These are phyloP conservation scores for Thomomys bottae DNA, from an alignment of 2,113 vertebrate species.

Conservation along the genomic window DNA sequence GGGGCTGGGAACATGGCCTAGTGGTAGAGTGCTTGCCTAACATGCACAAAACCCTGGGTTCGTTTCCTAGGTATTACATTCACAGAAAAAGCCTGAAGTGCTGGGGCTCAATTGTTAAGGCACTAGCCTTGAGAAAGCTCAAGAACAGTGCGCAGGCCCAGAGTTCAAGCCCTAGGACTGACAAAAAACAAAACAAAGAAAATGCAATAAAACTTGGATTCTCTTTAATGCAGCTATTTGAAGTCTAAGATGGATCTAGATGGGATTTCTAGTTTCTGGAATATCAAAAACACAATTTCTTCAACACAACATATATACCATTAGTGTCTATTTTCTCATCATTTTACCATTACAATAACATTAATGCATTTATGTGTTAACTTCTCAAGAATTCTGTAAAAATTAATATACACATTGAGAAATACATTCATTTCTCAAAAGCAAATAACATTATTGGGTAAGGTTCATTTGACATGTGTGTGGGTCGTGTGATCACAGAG, in stretches of 20 bases:
- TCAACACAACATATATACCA: background rate
- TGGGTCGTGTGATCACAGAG: background rate
- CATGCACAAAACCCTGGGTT: too few species aligned
- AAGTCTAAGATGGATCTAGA: background rate
- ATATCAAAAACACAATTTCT: background rate
- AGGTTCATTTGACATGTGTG: background rate
- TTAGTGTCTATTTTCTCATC: background rate
- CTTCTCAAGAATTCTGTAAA: constrained; percentile 11
- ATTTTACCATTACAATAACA: background rate
- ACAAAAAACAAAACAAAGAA: too few species aligned
- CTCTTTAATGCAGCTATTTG: background rate
- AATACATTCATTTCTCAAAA: background rate
- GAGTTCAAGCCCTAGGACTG: too few species aligned
- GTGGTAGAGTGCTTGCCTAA: too few species aligned
- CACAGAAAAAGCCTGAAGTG: too few species aligned
- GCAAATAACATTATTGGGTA: background rate
- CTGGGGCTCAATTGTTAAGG: too few species aligned
- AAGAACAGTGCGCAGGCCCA: too few species aligned
- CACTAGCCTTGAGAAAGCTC: too few species aligned
- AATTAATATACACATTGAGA: background rate
- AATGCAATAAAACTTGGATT: background rate
- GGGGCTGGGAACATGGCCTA: too few species aligned
- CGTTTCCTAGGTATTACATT: too few species aligned
- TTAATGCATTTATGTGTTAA: background rate
- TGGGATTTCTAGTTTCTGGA: background rate